A percentile compares a stretch with the other conserved stretches of the same genome.
phyloP scores from a whole-genome alignment of 2,888 invertebrate species.

The Andrena flavipes region DNA sequence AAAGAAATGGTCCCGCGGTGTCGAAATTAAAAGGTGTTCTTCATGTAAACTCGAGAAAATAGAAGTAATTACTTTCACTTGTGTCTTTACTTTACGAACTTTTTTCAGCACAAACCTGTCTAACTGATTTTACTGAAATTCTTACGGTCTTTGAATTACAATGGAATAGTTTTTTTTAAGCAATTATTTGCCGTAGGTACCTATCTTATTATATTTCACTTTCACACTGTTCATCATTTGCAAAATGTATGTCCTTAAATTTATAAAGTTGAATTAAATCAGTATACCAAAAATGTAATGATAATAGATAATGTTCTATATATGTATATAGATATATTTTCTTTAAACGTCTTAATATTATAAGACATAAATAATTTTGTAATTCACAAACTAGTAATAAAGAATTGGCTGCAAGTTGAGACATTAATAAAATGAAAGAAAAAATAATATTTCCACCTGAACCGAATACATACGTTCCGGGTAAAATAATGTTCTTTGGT shows the following conservation, averaged over 20 bases:
- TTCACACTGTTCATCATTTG: too few relatives aligned
- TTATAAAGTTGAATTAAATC: too few relatives aligned
- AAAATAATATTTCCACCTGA: background rate
- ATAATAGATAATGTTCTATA: too few relatives aligned
- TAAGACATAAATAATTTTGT: too few relatives aligned
- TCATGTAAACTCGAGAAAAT: background rate
- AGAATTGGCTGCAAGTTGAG: background rate
- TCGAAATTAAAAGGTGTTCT: constrained; percentile 7
- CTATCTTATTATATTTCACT: too few relatives aligned
- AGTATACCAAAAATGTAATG: too few relatives aligned
- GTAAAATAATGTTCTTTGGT: background rate
- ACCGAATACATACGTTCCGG: background rate
- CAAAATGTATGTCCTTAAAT: too few relatives aligned
- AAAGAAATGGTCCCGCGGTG: background rate
- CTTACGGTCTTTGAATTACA: background rate
- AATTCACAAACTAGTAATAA: too few relatives aligned
- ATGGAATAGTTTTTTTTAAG: background rate
- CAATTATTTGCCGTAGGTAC: too few relatives aligned
- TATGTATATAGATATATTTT: too few relatives aligned
- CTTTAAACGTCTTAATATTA: too few relatives aligned
- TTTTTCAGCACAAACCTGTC: background rate
- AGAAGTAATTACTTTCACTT: constrained; percentile 22
- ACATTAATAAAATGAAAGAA: background rate
- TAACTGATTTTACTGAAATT: background rate
- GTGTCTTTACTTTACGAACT: background rate